phyloP scores from a whole-genome alignment of 2,888 invertebrate species.

The Eristalis arbustorum region DNA sequence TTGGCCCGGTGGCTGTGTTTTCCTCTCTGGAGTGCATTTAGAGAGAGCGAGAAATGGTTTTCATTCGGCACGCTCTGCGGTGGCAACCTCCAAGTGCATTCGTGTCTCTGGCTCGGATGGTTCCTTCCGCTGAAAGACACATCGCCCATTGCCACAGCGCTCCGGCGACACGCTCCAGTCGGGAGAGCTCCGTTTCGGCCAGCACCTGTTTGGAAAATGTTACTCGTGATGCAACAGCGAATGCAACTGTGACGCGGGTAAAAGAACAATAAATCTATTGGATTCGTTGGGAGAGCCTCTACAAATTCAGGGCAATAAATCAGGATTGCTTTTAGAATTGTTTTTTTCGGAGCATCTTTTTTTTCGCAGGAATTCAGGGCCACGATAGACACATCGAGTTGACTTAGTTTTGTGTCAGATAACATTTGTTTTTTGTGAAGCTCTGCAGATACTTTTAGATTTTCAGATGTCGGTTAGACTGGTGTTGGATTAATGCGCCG shows the following conservation, averaged over 20 bases:
- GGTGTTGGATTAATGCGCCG: conserved; percentile 10
- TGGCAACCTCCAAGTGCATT: conserved; percentile 42
- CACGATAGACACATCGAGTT: conserved; percentile 30
- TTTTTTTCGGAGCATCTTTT: not conserved
- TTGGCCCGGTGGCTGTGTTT: no score
- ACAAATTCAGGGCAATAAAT: conserved; percentile 52
- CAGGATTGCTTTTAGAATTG: conserved; percentile 29
- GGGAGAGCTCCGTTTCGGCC: not conserved
- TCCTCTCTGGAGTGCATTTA: not conserved
- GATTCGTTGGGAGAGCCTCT: conserved; percentile 3
- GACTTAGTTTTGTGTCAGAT: conserved; percentile 43
- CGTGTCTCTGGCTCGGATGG: not conserved
- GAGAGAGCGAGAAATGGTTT: conserved; percentile 15
- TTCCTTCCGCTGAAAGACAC: not conserved
- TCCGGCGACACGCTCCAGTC: conserved; percentile 8
- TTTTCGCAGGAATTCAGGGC: conserved; percentile 23
- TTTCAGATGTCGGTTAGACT: not conserved
- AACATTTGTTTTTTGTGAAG: conserved; percentile 43
- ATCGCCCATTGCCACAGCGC: not conserved
- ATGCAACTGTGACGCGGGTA: conserved; percentile 51
- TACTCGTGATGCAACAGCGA: conserved; percentile 40
- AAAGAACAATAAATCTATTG: conserved; percentile 50
- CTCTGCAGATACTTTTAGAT: conserved; percentile 28
- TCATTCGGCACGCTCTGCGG: conserved; percentile 31
- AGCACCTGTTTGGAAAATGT: conserved; percentile 60